A percentile compares a stretch with the other conserved stretches of the same genome.
Evolutionary conservation across 2,888 invertebrate genomes (phyloP).

Genomic region (Pristionchus mayeri): DNA sequence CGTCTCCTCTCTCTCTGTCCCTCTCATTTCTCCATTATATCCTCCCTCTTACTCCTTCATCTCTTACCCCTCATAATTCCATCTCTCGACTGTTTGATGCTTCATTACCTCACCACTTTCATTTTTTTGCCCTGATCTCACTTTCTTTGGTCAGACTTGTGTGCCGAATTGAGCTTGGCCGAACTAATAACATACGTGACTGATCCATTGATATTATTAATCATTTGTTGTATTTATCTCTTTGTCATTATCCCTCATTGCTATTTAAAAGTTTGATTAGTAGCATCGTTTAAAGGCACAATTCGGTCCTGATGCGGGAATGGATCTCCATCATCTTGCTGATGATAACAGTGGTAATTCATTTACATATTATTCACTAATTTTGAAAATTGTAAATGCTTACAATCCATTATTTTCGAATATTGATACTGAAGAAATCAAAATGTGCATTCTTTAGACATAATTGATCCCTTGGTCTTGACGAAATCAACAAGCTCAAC

Average conservation of each 20-base stretch:
- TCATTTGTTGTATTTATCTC: too few relatives aligned
- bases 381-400: too few relatives aligned
- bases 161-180: too few relatives aligned
- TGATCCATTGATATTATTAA: too few relatives aligned
- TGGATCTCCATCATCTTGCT: conserved; percentile 3
- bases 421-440: background rate
- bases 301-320: conserved; percentile 26
- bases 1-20: conserved; percentile 13
- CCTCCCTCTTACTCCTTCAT: conserved; percentile 29
- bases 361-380: background rate
- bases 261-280: too few relatives aligned
- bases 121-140: background rate
- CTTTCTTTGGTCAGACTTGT: background rate
- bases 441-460: background rate
- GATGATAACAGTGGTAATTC: conserved; percentile 28
- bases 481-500: background rate
- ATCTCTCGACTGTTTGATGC: background rate
- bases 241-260: too few relatives aligned
- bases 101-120: conserved; percentile 14
- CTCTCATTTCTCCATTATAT: background rate
- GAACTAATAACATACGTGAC: too few relatives aligned
- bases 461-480: background rate
- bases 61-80: conserved; percentile 41
- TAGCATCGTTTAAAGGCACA: background rate
- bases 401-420: background rate